Evolutionary conservation across 53 echinoderm and acorn worm species (phyloP), one percentile per base, ranked within the genome.

Genomic region (Hippasteria phrygiana): DNA sequence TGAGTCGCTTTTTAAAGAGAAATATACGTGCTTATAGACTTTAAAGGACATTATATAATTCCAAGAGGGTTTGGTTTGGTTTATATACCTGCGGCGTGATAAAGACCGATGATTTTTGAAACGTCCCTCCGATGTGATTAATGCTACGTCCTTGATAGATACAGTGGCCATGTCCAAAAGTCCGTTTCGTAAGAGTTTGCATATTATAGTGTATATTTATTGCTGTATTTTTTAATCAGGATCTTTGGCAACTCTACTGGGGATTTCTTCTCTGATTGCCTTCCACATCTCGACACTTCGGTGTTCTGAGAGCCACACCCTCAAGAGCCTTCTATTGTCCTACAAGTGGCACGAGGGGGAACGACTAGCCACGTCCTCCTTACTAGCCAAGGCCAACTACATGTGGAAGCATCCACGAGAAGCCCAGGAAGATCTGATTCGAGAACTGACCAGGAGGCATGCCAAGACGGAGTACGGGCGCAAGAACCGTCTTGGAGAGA

Each of bases 401-500:
- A 43, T 27, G 63, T 91, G 91, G 87, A 87, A 55, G 56, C 51
- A 86, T 56, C 93, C 93, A 1, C 71, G 91, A 18, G 45, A 73
- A 78, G 55, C 88, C 36, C 95, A 95, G 67, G 95, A 95, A 53
- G 77, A 64, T 11, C 54, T 83, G 38, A 55, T 95, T 2, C 87
- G 48, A 40, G 22, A 88, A 11, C 83, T 90, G 69, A 62, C 88
- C 13, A 54, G 45, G 35, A 40, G 47, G 35, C 83, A 95, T 66
- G 48, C 50, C 20, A 78, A 85, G 65, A 95, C 95, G 7, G 89
- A 80, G 27, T 95, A 95, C 50, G 90, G 83, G 18, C 89, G 77
- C 69, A 45, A 67, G 8, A 63, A 79, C 55, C 59, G 84, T 24
- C 79, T 95, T 43, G 59, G 69, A 17, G 87, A 89, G 41, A 90